These are phyloP conservation scores for Melanotaenia parkinsoni DNA, from an alignment of 2,797 vertebrate genomes.

Conservation along the genomic window DNA sequence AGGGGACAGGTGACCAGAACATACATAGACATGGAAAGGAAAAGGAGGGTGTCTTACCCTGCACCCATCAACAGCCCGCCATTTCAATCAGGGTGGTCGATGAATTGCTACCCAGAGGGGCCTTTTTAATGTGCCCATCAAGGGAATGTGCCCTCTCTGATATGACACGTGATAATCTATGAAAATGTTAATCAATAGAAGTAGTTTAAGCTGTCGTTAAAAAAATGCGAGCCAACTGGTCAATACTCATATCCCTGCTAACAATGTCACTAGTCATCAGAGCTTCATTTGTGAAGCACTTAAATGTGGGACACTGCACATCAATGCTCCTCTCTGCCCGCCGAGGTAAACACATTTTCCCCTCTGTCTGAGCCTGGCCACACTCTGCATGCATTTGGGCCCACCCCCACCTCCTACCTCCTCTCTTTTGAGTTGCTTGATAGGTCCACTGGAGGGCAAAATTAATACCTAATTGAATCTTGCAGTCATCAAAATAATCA, in stretches of 20 bases:
- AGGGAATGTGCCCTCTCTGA: conserved; percentile 90
- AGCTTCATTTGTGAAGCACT: conserved; percentile 96
- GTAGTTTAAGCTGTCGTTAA: conserved; percentile 99
- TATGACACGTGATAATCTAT: conserved; percentile 99
- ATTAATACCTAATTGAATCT: conserved; percentile 99
- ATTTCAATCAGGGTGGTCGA: conserved; percentile 78
- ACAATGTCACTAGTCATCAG: conserved; percentile 98
- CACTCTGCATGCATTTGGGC: conserved; percentile 92
- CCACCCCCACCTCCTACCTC: conserved; percentile 85
- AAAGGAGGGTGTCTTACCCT: conserved; percentile 22
- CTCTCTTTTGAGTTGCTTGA: conserved; percentile 97
- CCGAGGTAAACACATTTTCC: conserved; percentile 97
- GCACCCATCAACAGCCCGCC: conserved; percentile 56
- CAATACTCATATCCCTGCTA: conserved; percentile 95
- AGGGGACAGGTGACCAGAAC: conserved; percentile 89
- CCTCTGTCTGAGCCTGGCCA: conserved; percentile 91
- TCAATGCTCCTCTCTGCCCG: conserved; percentile 90
- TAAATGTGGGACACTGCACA: conserved; percentile 96
- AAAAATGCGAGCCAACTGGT: conserved; percentile 87
- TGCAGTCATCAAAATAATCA: conserved; percentile 99
- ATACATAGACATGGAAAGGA: conserved; percentile 76
- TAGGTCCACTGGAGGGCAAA: conserved; percentile 99
- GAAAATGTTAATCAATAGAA: conserved; percentile 99
- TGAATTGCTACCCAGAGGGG: conserved; percentile 85
- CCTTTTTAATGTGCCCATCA: conserved; percentile 94